Evolutionary conservation across 2,888 invertebrate genomes (phyloP), one percentile per base, ranked within the genome.

Genomic region (Magallana nippona): DNA sequence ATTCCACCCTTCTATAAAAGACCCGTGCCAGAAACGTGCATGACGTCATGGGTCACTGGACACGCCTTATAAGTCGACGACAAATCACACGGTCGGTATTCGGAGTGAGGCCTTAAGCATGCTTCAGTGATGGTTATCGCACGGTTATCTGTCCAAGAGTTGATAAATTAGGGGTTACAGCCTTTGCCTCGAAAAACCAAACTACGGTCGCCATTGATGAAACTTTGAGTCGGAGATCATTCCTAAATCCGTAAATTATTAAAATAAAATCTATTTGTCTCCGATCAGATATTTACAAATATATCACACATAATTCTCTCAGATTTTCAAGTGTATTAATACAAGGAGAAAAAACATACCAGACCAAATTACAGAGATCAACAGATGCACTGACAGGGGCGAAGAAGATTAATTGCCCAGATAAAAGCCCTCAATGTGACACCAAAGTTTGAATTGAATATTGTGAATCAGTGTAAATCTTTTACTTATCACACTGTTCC

Each of bases 181-280:
- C 71, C 71, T 71, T 71, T 71, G 71, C 71, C 71, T 71, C 71
- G 11, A 32, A 13, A n/a, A 22, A 71, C 71, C 71, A 71, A 71
- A 71, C 71, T 15, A 71, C 71, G 71, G 71, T 71, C 71, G 71
- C 71, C 71, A 71, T 71, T 71, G 71, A 71, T 71, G 71, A 71
- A 71, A 71, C 15, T 13, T 32, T 71, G 71, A 71, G 71, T 15
- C 71, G 71, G 71, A 71, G 27, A 71, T 71, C 71, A 71, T 71
- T 71, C 32, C 71, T 71, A 71, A 71, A 80, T 80, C 57, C 80
- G 27, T 80, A 56, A 80, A 80, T 80, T 80, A 80, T 80, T 80
- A 80, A 80, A 80, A 57, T 80, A 80, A 58, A 57, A 80, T 57
- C 58, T 80, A 80, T 58, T 57, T 80, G 58, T 80, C 58, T 32